Percentiles rank a stretch among this genome's conserved stretches.
Evolutionary conservation across 53 echinoderm and acorn worm genomes (phyloP).

Genomic region (Apostichopus leukothele): DNA sequence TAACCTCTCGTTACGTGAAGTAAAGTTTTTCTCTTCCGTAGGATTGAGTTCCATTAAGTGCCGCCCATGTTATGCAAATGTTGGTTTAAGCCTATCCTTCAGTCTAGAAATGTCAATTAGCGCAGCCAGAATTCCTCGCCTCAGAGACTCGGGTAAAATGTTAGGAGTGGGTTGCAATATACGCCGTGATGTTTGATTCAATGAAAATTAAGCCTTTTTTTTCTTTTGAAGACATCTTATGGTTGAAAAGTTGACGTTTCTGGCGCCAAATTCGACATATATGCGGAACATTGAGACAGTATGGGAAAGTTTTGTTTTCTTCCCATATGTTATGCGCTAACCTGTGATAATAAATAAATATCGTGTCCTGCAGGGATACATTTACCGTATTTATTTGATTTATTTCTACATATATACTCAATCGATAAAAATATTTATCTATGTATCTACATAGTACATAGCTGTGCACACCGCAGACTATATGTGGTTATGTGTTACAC

Average conservation of each 20-base stretch:
- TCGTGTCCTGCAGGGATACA: no score
- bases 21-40: neutral
- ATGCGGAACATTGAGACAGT: neutral
- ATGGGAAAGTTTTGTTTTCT: no score
- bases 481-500: no score
- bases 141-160: slow-evolving; percentile 5
- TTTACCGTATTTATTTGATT: no score
- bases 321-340: no score
- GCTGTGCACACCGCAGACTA: no score
- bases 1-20: slow-evolving; percentile 22
- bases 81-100: slow-evolving; percentile 47
- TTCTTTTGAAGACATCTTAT: neutral
- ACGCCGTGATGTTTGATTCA: slow-evolving; percentile 34
- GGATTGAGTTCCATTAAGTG: slow-evolving; percentile 41
- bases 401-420: no score
- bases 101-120: slow-evolving; percentile 36
- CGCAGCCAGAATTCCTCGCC: slow-evolving; percentile 34
- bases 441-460: no score
- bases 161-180: slow-evolving; percentile 7
- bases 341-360: no score
- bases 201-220: slow-evolving; percentile 1
- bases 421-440: no score
- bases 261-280: slow-evolving; percentile 20
- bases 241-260: slow-evolving; percentile 18
- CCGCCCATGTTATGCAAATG: slow-evolving; percentile 46